phyloP scores from a whole-genome alignment of 2,113 vertebrate species.

The Poecile atricapillus region DNA sequence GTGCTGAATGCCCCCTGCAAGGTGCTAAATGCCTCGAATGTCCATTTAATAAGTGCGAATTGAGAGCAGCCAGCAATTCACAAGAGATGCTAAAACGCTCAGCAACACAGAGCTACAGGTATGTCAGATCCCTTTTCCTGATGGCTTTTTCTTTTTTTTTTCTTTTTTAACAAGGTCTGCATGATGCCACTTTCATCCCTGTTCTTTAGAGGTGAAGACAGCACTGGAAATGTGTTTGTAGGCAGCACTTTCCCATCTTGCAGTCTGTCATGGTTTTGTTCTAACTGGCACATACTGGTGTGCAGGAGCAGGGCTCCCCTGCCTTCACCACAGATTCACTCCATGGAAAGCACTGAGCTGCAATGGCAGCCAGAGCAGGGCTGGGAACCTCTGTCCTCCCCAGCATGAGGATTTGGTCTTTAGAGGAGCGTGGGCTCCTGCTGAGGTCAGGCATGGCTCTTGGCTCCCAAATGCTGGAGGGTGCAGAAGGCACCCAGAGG shows the following conservation, averaged over 20 bases:
- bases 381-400: background rate
- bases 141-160: background rate
- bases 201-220: background rate
- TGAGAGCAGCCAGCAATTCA: conserved; percentile 8
- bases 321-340: fast-evolving
- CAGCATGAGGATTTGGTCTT: background rate
- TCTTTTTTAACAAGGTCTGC: background rate
- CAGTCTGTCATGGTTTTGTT: background rate
- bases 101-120: background rate
- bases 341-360: fast-evolving
- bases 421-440: fast-evolving
- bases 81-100: background rate
- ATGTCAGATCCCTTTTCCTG: background rate
- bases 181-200: background rate
- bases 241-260: background rate
- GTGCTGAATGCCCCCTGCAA: conserved; percentile 10
- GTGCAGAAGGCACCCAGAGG: background rate
- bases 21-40: conserved; percentile 35
- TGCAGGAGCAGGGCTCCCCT: background rate
- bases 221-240: background rate
- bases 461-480: background rate
- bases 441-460: background rate
- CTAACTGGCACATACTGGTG: background rate
- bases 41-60: conserved; percentile 30
- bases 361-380: fast-evolving